Evolutionary conservation across 37 sponge, comb jelly and placozoan species (phyloP), one percentile per base, ranked within the genome.

Genomic region (Tethya wilhelma): DNA sequence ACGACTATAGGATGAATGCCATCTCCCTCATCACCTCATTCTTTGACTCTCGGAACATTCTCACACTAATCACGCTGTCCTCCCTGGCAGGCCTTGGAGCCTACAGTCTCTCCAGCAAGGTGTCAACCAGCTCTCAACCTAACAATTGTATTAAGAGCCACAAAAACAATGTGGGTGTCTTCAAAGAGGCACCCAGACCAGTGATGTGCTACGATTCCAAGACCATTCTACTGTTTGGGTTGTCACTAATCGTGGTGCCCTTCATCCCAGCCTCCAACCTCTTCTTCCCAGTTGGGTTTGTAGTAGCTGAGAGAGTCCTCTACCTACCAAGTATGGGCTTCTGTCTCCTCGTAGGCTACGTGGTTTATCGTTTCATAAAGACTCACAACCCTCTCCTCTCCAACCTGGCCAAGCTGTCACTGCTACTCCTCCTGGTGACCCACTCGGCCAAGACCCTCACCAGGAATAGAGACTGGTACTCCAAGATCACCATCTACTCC

Each of bases 281-380:
- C 0, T 92, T 97, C 79, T 94, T 97, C 33, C 90, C 93, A 6
- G 98, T 97, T 44, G 98, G 98, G 20, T 97, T 97, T 73, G 96
- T 94, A 11, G 93, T 97, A 17, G 98, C 98, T n/a, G 98, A 97
- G 69, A 71, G 98, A 44, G 66, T 97, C 26, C 79, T 97, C 2
- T 97, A 97, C 46, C 55, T 97, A 0, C 98, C 98, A 44, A 97
- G 98, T 58, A 75, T 84, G 70, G 85, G 85, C 1, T 44, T 77
- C 37, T 84, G 85, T 63, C 9, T 84, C 22, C 41, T 84, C 1
- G 69, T 69, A 4, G 71, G 46, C 11, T 59, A 71, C 20, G 57
- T 38, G 0, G 2, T 59, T 6, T 59, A 64, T 36, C 2, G 33
- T 0, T 17, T 67, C 17, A 30, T 83, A 20, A 86, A 82, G 40